Base-by-base conservation (phyloP, 2,797 vertebrate genomes). In the Lepilemur septentrionalis region DNA sequence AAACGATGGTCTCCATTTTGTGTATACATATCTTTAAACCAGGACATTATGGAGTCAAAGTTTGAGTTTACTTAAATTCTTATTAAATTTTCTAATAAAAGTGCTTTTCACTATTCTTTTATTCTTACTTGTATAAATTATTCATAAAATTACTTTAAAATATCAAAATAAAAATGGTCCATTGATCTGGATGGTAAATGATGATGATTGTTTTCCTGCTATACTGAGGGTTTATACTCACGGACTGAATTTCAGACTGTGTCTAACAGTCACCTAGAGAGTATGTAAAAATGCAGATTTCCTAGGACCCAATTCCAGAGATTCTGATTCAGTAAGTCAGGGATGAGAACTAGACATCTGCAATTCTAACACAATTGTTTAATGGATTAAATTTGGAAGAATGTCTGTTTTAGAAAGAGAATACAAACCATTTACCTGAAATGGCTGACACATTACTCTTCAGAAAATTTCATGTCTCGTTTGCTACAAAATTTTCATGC, bases 71-170 rank as follows among this genome's bases (percentile, higher is more conserved):
- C 15, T 91, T 63, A 63, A 87, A 46, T 73, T 87, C 17, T 63
- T 59, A 82, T 17, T 91, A 91, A 4, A 57, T 50, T 93, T 93
- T 84, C 63, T 70, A 91, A 88, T 43, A 70, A 70, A 87, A 95
- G 43, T 91, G n/a, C 14, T 81, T 89, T 81, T 82, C 23, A 83
- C 28, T 30, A 76, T 73, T 57, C 4, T 9, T 28, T 93, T 90
- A 93, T 76, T 90, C 25, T 89, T 69, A 84, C 15, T 69, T 92
- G 25, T 87, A 5, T 63, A 70, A 88, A 80, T 78, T 61, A 91
- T 85, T 78, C 67, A 43, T 57, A 85, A 70, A 79, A 70, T 89
- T 81, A 86, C n/a, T 93, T 76, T 46, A 73, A 89, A 94, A 93
- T 30, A n/a, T 52, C 38, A 67, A 50, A 41, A 61, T 73, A 28